Evolutionary conservation across 1,140 invertebrate genomes (phyloP).

Genomic region (Zaprionus ornatus): DNA sequence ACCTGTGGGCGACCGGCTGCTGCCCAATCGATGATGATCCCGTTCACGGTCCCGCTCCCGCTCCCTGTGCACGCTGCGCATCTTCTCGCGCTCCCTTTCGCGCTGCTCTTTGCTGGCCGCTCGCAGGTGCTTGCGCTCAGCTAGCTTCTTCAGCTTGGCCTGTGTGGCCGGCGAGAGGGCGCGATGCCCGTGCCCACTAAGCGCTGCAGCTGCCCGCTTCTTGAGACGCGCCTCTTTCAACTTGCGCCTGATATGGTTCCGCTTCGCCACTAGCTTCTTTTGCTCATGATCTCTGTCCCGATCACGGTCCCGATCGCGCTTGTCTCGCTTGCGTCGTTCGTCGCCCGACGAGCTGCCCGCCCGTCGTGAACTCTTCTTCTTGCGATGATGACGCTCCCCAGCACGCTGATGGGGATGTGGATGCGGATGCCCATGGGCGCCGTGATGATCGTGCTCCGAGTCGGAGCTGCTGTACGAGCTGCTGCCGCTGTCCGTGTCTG

Average conservation of each 20-base stretch:
- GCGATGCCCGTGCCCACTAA: slow-evolving; percentile 71
- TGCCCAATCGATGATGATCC: slow-evolving; percentile 70
- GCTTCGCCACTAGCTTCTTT: slow-evolving; percentile 79
- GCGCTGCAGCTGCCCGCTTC: slow-evolving; percentile 69
- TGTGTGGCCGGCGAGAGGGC: slow-evolving; percentile 72
- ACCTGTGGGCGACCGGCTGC: slow-evolving; percentile 68
- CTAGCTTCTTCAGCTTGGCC: slow-evolving; percentile 74
- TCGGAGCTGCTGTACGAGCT: slow-evolving; percentile 79
- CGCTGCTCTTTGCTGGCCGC: slow-evolving; percentile 78
- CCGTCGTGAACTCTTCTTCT: slow-evolving; percentile 68
- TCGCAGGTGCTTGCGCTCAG: slow-evolving; percentile 72
- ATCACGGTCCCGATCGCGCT: slow-evolving; percentile 68
- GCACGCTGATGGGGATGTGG: slow-evolving; percentile 45
- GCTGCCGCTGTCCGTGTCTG: slow-evolving; percentile 71
- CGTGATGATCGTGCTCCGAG: slow-evolving; percentile 58
- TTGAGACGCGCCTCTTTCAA: slow-evolving; percentile 78
- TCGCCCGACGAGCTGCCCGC: slow-evolving; percentile 72
- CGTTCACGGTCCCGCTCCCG: slow-evolving; percentile 68
- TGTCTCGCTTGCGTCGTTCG: slow-evolving; percentile 64
- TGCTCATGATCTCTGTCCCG: slow-evolving; percentile 72
- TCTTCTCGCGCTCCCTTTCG: slow-evolving; percentile 74
- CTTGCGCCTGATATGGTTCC: slow-evolving; percentile 79
- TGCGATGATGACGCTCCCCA: slow-evolving; percentile 69
- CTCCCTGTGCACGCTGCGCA: slow-evolving; percentile 56
- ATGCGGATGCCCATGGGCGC: slow-evolving; percentile 28